A percentile compares a stretch with the other conserved stretches of the same genome.
phyloP scores from a whole-genome alignment of 2,113 vertebrate species.

The Eudyptes chrysolophus region DNA sequence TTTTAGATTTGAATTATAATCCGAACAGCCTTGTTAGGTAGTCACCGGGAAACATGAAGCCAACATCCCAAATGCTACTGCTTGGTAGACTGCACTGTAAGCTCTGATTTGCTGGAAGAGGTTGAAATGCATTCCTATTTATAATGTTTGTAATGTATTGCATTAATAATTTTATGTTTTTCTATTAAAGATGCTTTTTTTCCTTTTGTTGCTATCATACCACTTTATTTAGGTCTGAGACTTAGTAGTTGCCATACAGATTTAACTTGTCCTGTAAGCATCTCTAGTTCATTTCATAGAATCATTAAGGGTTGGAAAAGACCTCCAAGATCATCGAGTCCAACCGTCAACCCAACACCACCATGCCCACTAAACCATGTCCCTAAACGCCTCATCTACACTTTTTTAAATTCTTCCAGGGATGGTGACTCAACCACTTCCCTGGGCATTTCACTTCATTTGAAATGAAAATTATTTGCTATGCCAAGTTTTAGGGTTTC shows the following conservation, averaged over 20 bases:
- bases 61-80: not conserved
- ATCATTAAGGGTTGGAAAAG: no score
- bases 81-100: not conserved
- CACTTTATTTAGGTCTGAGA: not conserved
- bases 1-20: not conserved
- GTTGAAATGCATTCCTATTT: not conserved
- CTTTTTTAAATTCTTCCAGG: no score
- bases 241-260: not conserved
- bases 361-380: no score
- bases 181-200: not conserved
- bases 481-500: not conserved
- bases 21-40: not conserved
- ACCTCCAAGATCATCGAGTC: no score
- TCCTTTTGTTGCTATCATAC: not conserved
- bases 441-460: not conserved
- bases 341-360: no score
- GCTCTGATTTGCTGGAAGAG: not conserved
- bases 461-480: not conserved
- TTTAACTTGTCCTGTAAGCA: not conserved
- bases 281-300: not conserved
- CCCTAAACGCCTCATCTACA: no score
- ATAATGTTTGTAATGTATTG: not conserved
- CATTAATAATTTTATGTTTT: not conserved
- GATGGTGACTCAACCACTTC: no score
- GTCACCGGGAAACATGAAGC: not conserved